Percentiles rank a stretch among this genome's conserved stretches.
Conservation (phyloP, 2,797 vertebrate genomes). For the Huso huso region DNA sequence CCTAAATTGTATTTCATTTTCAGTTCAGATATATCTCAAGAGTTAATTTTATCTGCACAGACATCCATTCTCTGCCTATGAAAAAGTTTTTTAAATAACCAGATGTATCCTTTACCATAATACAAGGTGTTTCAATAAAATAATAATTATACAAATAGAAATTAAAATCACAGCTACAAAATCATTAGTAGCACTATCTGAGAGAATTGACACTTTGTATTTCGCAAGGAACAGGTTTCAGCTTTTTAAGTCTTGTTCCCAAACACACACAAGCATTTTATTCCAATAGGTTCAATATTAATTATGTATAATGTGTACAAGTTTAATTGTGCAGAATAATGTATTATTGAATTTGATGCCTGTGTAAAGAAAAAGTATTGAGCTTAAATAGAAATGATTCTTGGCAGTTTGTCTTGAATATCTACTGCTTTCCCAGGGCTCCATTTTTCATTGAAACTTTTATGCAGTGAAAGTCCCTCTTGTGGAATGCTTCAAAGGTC, state of each 20-base stretch:
- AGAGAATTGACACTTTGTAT: background rate
- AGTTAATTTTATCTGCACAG: background rate
- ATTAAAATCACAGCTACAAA: background rate
- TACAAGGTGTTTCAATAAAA: background rate
- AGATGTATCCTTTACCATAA: no score
- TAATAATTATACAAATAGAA: background rate
- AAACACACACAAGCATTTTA: slow-evolving; percentile 1
- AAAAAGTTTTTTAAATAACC: slow-evolving; percentile 3
- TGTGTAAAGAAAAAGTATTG: background rate
- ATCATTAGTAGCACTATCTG: background rate
- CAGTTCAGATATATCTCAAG: background rate
- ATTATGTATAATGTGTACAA: slow-evolving; percentile 3
- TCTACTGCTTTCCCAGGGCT: background rate
- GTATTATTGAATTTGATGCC: background rate
- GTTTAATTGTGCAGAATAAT: background rate
- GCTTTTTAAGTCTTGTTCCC: slow-evolving; percentile 2
- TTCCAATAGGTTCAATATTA: background rate
- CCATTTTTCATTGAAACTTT: slow-evolving; percentile 6
- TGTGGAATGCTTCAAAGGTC: slow-evolving; percentile 1
- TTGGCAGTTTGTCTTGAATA: background rate
- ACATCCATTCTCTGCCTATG: slow-evolving; percentile 4
- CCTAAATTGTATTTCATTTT: background rate
- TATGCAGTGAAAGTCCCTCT: background rate
- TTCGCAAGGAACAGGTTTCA: slow-evolving; percentile 1
- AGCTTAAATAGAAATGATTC: slow-evolving; percentile 4